Conservation (phyloP, 2,113 vertebrate species). For the Sclerurus mexicanus region DNA sequence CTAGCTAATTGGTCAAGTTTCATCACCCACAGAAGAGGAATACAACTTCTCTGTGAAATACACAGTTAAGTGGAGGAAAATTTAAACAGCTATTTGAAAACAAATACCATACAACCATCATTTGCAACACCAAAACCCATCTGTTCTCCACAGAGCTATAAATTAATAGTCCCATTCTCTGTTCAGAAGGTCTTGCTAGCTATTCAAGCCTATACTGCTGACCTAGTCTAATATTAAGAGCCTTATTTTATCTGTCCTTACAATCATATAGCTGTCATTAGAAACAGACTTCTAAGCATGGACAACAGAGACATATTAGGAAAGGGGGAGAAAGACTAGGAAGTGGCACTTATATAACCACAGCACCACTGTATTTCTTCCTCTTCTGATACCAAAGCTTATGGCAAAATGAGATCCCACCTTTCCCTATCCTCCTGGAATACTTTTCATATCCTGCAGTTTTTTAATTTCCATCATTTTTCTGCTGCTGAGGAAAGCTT, state of each 20-base stretch:
- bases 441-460: background rate
- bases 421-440: background rate
- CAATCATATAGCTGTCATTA: background rate
- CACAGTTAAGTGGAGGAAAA: background rate
- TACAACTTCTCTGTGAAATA: background rate
- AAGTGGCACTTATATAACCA: background rate
- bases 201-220: background rate
- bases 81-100: background rate
- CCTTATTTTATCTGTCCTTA: background rate
- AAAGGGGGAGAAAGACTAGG: background rate
- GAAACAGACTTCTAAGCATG: background rate
- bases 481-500: background rate
- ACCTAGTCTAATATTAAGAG: background rate
- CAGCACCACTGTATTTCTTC: background rate
- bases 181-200: background rate
- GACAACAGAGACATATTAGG: background rate
- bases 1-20: background rate
- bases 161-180: background rate
- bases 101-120: background rate
- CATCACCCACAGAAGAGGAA: background rate
- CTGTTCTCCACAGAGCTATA: background rate
- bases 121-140: background rate
- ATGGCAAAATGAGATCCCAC: background rate
- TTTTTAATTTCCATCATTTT: background rate
- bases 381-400: background rate